phyloP scores from a whole-genome alignment of 2,797 vertebrate genomes.

The Eospalax fontanierii region DNA sequence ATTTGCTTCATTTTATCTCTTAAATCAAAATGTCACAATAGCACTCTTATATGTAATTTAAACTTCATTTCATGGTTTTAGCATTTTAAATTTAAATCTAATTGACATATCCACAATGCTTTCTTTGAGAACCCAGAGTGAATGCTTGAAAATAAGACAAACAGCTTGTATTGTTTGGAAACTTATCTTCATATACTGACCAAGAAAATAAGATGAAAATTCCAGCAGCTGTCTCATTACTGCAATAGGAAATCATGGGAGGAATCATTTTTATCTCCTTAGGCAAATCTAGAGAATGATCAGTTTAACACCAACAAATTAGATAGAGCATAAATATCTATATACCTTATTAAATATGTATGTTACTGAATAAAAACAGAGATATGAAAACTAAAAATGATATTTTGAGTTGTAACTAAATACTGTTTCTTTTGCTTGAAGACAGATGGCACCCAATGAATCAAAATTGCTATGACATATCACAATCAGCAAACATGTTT shows the following conservation, averaged over 20 bases:
- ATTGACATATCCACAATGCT: neutral
- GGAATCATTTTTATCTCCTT: neutral
- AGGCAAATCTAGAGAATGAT: constrained; percentile 10
- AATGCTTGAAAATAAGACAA: constrained; percentile 2
- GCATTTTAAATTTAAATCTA: constrained; percentile 20
- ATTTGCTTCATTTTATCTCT: constrained; percentile 10
- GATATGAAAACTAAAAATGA: constrained; percentile 46
- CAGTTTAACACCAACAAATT: constrained; percentile 2
- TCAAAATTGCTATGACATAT: constrained; percentile 60
- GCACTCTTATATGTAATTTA: neutral
- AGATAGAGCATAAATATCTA: neutral
- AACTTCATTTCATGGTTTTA: constrained; percentile 18
- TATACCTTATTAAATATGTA: constrained; percentile 8
- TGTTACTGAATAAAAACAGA: neutral
- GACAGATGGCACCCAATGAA: constrained; percentile 56
- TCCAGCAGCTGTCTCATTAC: neutral
- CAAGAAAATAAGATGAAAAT: constrained; percentile 8
- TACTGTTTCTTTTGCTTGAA: constrained; percentile 29
- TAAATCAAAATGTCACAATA: neutral
- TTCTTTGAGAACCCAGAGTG: neutral
- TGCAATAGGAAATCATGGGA: neutral
- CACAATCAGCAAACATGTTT: constrained; percentile 60
- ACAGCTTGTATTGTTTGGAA: neutral
- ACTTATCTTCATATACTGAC: neutral
- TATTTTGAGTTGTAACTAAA: constrained; percentile 63